phyloP scores from a whole-genome alignment of 2,797 vertebrate species.

The Gallinago nigripennis region DNA sequence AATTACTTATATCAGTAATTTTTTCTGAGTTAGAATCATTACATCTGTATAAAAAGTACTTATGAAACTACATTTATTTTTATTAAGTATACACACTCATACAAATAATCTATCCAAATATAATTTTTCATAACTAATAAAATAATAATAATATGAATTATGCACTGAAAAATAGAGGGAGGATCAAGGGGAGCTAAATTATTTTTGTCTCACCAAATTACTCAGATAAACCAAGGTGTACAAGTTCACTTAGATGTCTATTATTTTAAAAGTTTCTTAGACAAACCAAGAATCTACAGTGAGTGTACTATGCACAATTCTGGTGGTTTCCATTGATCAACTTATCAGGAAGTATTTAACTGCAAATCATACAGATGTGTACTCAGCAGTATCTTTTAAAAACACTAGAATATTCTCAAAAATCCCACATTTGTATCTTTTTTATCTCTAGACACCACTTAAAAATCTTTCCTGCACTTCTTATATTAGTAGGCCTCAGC shows the following conservation, averaged over 20 bases:
- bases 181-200: not conserved
- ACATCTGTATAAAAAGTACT: not conserved
- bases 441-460: not conserved
- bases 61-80: not conserved
- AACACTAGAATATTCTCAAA: not conserved
- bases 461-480: not conserved
- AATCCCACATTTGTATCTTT: fast-evolving
- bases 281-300: not conserved
- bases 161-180: not conserved
- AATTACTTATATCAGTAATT: not conserved
- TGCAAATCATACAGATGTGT: not conserved
- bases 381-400: not conserved
- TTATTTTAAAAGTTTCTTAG: not conserved
- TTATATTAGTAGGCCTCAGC: not conserved
- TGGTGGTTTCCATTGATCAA: not conserved
- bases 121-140: not conserved
- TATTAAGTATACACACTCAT: not conserved
- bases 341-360: not conserved
- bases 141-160: not conserved
- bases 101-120: not conserved
- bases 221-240: not conserved
- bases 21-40: not conserved
- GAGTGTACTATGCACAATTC: not conserved
- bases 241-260: not conserved
- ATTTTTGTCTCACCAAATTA: not conserved